Conservation (phyloP, 92 coral and sea anemone species). For the Zoanthus solanderi region DNA sequence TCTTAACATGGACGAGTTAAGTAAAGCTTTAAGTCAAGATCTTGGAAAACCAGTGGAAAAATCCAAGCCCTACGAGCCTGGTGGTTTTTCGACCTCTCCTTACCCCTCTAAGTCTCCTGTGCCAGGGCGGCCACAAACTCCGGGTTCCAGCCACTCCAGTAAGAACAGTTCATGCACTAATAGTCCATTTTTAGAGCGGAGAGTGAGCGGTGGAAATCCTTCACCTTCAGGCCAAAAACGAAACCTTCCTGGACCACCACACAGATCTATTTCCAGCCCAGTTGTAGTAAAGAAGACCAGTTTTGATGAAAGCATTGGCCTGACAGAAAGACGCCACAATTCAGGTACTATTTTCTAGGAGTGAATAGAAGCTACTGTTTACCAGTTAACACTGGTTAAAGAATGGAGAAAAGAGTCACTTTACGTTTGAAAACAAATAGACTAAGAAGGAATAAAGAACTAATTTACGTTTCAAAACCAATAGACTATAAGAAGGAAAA, state of each 20-base stretch:
- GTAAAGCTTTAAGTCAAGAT: constrained; percentile 22
- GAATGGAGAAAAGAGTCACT: too few relatives aligned
- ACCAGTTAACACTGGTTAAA: neutral
- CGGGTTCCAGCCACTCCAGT: constrained; percentile 33
- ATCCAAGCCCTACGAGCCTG: neutral
- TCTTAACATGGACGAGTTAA: constrained; percentile 35
- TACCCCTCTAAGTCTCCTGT: constrained; percentile 25
- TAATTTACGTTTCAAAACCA: too few relatives aligned
- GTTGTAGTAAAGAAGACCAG: constrained; percentile 31
- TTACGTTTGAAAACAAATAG: too few relatives aligned
- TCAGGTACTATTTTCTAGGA: constrained; percentile 3
- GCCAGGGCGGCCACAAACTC: constrained; percentile 27
- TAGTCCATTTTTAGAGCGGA: constrained; percentile 40
- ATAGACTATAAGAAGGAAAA: too few relatives aligned
- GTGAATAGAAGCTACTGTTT: neutral
- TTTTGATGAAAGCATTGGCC: neutral
- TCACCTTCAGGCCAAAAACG: constrained; percentile 19
- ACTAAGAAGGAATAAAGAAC: too few relatives aligned
- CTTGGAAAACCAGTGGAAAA: constrained; percentile 3
- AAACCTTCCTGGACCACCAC: constrained; percentile 33
- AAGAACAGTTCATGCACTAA: constrained; percentile 36
- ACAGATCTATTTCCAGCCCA: constrained; percentile 39
- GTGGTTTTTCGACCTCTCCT: constrained; percentile 30
- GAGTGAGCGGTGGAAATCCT: constrained; percentile 24
- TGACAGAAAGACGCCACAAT: constrained; percentile 36